Percentiles rank a stretch among this genome's conserved stretches.
Conservation (phyloP, 2,888 invertebrate genomes). For the Malacosoma neustria region DNA sequence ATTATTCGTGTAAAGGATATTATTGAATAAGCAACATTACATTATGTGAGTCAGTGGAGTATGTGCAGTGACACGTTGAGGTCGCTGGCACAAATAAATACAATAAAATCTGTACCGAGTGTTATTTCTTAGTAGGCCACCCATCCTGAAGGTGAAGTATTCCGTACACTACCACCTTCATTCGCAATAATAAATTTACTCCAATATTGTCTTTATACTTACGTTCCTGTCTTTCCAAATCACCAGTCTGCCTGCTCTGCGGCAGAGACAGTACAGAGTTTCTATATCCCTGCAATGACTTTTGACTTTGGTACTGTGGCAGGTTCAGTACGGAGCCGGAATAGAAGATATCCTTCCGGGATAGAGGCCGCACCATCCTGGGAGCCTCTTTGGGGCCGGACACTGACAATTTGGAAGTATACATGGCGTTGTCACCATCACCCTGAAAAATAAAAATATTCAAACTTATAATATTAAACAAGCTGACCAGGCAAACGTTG, state of each 20-base stretch:
- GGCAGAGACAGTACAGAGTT: slow-evolving; percentile 94
- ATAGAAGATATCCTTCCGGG: slow-evolving; percentile 97
- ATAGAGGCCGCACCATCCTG: slow-evolving; percentile 90
- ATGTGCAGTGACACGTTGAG: too few relatives aligned
- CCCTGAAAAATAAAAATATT: slow-evolving; percentile 30
- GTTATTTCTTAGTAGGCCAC: too few relatives aligned
- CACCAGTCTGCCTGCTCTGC: slow-evolving; percentile 77
- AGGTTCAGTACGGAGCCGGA: slow-evolving; percentile 95
- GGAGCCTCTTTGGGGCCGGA: slow-evolving; percentile 53
- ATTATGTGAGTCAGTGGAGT: too few relatives aligned
- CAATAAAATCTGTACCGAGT: too few relatives aligned
- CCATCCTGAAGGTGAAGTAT: too few relatives aligned
- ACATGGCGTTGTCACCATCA: slow-evolving; percentile 80
- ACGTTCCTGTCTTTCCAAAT: slow-evolving; percentile 81
- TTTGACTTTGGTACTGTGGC: slow-evolving; percentile 94
- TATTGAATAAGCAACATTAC: too few relatives aligned
- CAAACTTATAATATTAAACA: neutral
- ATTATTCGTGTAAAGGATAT: too few relatives aligned
- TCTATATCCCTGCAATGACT: slow-evolving; percentile 91
- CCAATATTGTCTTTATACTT: too few relatives aligned
- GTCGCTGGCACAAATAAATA: too few relatives aligned
- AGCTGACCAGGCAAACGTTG: too few relatives aligned
- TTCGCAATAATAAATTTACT: too few relatives aligned
- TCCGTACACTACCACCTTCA: too few relatives aligned
- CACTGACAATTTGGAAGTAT: slow-evolving; percentile 80